These are phyloP conservation scores for Euphonia xanthogaster DNA, from an alignment of 2,797 vertebrate genomes.

Conservation along the genomic window DNA sequence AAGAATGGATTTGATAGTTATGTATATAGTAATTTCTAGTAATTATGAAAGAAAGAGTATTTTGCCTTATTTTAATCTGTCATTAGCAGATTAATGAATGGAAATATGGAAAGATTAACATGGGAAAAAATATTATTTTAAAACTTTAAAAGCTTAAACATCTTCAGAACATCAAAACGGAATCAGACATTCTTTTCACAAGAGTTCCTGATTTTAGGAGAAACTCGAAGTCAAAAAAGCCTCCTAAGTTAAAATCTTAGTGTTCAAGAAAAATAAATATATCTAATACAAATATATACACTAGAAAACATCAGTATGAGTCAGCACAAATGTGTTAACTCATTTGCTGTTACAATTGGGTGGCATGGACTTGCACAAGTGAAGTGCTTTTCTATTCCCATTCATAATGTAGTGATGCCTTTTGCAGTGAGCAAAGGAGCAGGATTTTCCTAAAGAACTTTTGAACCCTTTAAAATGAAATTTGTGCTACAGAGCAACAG, in stretches of 20 bases:
- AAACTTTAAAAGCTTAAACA: not conserved
- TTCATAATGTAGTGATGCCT: not conserved
- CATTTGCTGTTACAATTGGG: not conserved
- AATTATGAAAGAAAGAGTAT: not conserved
- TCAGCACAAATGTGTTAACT: not conserved
- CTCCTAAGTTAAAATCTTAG: not conserved
- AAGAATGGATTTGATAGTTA: not conserved
- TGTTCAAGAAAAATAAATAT: not conserved
- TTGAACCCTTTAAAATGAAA: not conserved
- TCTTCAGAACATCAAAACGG: not conserved
- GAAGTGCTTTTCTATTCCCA: not conserved
- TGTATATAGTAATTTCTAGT: not conserved
- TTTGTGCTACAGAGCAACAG: not conserved
- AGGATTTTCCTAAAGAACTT: not conserved
- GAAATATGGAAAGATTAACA: not conserved
- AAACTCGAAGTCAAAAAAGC: not conserved
- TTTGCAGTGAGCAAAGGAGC: not conserved
- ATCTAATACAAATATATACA: not conserved
- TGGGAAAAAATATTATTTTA: not conserved
- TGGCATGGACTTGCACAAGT: too few relatives aligned
- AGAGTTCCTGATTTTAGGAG: not conserved
- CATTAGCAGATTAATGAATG: not conserved
- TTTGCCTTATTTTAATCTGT: not conserved
- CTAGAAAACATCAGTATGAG: not conserved
- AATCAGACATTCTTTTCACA: not conserved